Evolutionary conservation across 2,113 vertebrate genomes (phyloP).

Genomic region (Podilymbus podiceps): DNA sequence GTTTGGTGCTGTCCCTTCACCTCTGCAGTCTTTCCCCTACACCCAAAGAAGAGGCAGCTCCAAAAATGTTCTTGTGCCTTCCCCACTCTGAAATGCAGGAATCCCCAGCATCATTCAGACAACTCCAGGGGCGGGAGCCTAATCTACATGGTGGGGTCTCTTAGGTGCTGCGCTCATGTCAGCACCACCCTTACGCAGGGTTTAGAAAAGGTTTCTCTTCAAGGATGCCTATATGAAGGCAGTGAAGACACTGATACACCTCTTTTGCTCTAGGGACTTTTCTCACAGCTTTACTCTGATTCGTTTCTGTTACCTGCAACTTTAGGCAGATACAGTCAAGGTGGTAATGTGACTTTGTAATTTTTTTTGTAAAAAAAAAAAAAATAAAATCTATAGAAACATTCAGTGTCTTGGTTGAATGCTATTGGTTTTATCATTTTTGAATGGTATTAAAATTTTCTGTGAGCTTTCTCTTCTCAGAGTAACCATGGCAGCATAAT

Average conservation of each 20-base stretch:
- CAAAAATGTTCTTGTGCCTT: background rate
- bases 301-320: background rate
- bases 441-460: background rate
- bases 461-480: background rate
- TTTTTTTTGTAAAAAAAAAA: background rate
- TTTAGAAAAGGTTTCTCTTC: background rate
- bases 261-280: background rate
- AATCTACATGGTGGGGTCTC: background rate
- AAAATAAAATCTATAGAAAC: background rate
- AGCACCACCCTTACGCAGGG: background rate
- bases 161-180: background rate
- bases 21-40: background rate
- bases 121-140: background rate
- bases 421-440: background rate
- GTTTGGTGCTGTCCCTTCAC: background rate
- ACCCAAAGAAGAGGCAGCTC: background rate
- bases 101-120: too few species aligned
- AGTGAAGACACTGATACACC: background rate
- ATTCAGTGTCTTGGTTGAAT: background rate
- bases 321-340: background rate
- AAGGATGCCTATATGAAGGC: background rate
- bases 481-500: slow-evolving; percentile 49
- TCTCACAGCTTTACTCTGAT: background rate
- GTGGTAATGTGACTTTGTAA: background rate
- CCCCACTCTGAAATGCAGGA: background rate